Conservation (phyloP, 2,888 invertebrate genomes). For the Tridacna crocea region DNA sequence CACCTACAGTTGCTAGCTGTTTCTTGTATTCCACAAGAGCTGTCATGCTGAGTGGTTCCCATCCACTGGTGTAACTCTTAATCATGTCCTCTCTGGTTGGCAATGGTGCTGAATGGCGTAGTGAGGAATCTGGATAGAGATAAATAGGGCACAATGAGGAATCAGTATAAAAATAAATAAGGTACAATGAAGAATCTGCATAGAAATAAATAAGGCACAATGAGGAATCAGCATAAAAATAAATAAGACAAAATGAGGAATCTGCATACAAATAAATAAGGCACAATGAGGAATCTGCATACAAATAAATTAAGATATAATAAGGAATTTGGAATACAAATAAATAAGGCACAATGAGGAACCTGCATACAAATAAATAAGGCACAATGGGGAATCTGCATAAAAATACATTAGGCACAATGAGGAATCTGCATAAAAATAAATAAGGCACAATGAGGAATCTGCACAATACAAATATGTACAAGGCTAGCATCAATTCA, state of each 20-base stretch:
- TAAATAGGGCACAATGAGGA: no score
- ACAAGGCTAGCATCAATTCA: no score
- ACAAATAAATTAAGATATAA: no score
- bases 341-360: constrained; percentile 43
- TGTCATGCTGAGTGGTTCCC: constrained; percentile 78
- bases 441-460: no score
- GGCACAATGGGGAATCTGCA: no score
- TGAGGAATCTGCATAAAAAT: constrained; percentile 32
- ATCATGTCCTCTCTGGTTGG: constrained; percentile 47
- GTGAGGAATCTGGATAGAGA: constrained; percentile 31
- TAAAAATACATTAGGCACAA: no score
- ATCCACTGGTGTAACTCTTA: constrained; percentile 61
- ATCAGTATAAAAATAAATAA: no score
- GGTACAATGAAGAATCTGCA: constrained; percentile 33
- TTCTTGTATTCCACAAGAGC: constrained; percentile 78
- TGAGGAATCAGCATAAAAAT: constrained; percentile 31
- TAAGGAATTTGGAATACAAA: no score
- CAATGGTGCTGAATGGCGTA: constrained; percentile 64
- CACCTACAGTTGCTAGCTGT: constrained; percentile 65
- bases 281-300: constrained; percentile 44
- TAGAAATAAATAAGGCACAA: constrained; percentile 21
- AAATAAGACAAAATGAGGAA: no score
- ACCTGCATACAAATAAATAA: constrained; percentile 20
- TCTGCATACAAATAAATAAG: no score
- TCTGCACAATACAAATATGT: no score